Conservation (phyloP, 2,113 vertebrate genomes). For the Chloroceryle aenea region DNA sequence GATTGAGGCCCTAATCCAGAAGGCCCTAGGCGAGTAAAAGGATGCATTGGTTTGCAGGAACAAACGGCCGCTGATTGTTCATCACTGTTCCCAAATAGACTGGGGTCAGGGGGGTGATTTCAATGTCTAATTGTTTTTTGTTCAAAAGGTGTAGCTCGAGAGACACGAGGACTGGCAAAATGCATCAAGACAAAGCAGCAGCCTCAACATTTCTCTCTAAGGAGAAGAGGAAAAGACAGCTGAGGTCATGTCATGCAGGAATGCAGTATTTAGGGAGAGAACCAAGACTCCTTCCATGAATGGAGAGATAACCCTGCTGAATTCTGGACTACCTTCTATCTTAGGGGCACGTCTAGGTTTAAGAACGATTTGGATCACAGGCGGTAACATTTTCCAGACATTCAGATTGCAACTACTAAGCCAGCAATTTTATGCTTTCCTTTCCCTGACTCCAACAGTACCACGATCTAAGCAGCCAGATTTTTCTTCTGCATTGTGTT, state of each 20-base stretch:
- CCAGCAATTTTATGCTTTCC: slow-evolving; percentile 64
- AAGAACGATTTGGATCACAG: slow-evolving; percentile 29
- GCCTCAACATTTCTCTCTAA: neutral
- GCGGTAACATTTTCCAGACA: slow-evolving; percentile 54
- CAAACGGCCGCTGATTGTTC: neutral
- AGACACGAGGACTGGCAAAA: neutral
- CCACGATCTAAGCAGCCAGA: slow-evolving; percentile 44
- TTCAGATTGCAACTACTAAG: slow-evolving; percentile 40
- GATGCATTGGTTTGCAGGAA: neutral
- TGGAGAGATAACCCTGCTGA: neutral
- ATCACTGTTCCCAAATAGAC: neutral
- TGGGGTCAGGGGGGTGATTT: neutral
- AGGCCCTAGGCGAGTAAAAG: neutral
- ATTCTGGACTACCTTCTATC: slow-evolving; percentile 45
- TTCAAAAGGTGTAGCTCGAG: neutral
- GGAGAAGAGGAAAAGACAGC: neutral
- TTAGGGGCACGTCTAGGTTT: neutral
- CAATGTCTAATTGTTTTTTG: neutral
- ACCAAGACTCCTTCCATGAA: neutral
- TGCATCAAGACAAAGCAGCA: neutral
- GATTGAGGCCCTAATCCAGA: neutral
- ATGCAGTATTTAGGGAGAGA: neutral
- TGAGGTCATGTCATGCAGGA: neutral
- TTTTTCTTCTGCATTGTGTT: slow-evolving; percentile 68
- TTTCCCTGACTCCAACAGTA: slow-evolving; percentile 52